Evolutionary conservation across 2,113 vertebrate genomes (phyloP).

Genomic region (Geothlypis trichas): DNA sequence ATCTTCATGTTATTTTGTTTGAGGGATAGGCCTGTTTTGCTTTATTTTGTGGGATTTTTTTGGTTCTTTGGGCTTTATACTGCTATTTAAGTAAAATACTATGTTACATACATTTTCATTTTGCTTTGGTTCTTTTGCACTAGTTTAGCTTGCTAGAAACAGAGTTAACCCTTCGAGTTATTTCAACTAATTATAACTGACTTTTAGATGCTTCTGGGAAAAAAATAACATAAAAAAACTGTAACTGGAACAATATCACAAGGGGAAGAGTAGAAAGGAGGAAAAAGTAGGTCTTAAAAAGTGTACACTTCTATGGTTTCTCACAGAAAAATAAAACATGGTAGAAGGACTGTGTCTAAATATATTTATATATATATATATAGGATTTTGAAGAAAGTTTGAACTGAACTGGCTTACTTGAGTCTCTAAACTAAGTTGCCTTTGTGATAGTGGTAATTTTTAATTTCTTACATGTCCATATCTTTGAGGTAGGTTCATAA

Average conservation of each 20-base stretch:
- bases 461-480: not conserved
- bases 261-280: not conserved
- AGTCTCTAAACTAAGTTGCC: not conserved
- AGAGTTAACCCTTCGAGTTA: not conserved
- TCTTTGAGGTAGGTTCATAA: not conserved
- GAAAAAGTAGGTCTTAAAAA: not conserved
- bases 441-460: not conserved
- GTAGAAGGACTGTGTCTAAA: not conserved
- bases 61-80: not conserved
- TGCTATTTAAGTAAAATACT: not conserved
- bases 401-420: not conserved
- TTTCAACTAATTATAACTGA: not conserved
- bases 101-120: not conserved
- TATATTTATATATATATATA: not conserved
- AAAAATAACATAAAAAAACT: not conserved
- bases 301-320: not conserved
- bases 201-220: not conserved
- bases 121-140: not conserved
- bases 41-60: not conserved
- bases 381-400: not conserved
- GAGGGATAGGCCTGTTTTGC: not conserved
- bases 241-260: not conserved
- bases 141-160: not conserved
- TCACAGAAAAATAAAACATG: not conserved
- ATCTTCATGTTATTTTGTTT: not conserved